Base-by-base conservation (phyloP, 2,797 vertebrate species). In the Lepidocolaptes lacrymiger region DNA sequence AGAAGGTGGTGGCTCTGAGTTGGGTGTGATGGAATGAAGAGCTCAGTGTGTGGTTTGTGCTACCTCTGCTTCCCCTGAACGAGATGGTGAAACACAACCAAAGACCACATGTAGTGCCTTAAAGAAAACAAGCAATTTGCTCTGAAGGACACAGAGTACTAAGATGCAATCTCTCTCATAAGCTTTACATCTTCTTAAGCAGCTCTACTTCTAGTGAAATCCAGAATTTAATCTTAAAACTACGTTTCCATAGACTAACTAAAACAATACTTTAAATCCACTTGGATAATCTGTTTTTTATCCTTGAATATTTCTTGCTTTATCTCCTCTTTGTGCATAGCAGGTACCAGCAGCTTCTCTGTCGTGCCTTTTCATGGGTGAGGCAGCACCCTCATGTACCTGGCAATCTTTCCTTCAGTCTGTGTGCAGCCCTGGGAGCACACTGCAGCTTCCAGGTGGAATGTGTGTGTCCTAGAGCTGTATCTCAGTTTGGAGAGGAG, bases 61-160 rank as follows among this genome's bases (percentile, higher is more conserved):
- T 98, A 98, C 97, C 97, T 98, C 97, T 97, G 93, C 96, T 96
- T 85, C 91, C 93, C 72, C 82, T 83, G 95, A 96, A 97, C 43
- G 89, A 97, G 94, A 94, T 94, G 92, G 96, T 98, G 95, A 80
- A 95, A 97, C 94, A 94, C 97, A 98, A 98, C 98, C 98, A 98
- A 98, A 98, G 98, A 98, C n/a, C 10, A 97, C 62, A 19, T 97
- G 91, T 83, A 98, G 98, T 98, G 98, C 98, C 98, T 98, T 98
- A 97, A 83, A 55, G 48, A 44, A 71, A 87, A 95, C 84, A 96
- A 97, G 88, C 63, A 95, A 39, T 91, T 97, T 96, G 61, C 95
- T 89, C 54, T 96, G 85, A 96, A 94, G 92, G 87, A 97, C 49
- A 39, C 85, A 76, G 96, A 96, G 85, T 95, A 82, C 97, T 97